Evolutionary conservation across 2,113 vertebrate genomes (phyloP).

Genomic region (Dunckerocampus dactyliophorus): DNA sequence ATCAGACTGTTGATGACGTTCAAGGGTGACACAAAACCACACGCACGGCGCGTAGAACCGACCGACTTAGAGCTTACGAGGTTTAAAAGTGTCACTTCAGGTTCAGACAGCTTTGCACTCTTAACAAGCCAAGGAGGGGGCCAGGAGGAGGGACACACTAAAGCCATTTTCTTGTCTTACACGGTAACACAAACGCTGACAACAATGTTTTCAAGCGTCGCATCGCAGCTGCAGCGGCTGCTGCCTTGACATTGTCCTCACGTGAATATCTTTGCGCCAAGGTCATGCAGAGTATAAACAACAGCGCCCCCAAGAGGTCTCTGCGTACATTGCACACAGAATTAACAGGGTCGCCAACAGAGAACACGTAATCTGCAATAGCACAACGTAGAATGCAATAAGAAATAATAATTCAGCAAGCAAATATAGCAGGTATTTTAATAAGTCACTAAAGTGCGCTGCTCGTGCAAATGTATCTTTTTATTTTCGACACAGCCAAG

Average conservation of each 20-base stretch:
- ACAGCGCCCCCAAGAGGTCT: constrained; percentile 56
- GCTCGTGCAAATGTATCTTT: constrained; percentile 35
- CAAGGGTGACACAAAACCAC: constrained; percentile 36
- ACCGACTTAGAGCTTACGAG: constrained; percentile 53
- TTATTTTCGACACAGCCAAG: constrained; percentile 52
- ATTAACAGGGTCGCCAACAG: constrained; percentile 42
- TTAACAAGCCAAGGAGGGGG: constrained; percentile 65
- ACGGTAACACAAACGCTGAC: constrained; percentile 31
- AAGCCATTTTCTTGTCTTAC: constrained; percentile 59
- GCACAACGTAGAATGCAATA: constrained; percentile 58
- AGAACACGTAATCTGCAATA: constrained; percentile 57
- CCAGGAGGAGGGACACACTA: constrained; percentile 43
- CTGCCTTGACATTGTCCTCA: constrained; percentile 21
- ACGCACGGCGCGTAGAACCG: constrained; percentile 1
- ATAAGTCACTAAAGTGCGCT: constrained; percentile 48
- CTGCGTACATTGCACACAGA: constrained; percentile 32
- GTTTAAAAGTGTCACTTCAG: constrained; percentile 63
- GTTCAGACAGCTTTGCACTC: constrained; percentile 68
- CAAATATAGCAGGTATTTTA: constrained; percentile 51
- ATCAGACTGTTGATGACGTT: constrained; percentile 58
- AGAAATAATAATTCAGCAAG: constrained; percentile 38
- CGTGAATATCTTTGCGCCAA: constrained; percentile 56
- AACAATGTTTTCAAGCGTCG: constrained; percentile 13
- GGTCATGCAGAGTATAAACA: constrained; percentile 40
- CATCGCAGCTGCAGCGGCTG: constrained; percentile 22